Evolutionary conservation across 2,113 vertebrate genomes (phyloP), one percentile per base, ranked within the genome.

Genomic region (Ictalurus punctatus): DNA sequence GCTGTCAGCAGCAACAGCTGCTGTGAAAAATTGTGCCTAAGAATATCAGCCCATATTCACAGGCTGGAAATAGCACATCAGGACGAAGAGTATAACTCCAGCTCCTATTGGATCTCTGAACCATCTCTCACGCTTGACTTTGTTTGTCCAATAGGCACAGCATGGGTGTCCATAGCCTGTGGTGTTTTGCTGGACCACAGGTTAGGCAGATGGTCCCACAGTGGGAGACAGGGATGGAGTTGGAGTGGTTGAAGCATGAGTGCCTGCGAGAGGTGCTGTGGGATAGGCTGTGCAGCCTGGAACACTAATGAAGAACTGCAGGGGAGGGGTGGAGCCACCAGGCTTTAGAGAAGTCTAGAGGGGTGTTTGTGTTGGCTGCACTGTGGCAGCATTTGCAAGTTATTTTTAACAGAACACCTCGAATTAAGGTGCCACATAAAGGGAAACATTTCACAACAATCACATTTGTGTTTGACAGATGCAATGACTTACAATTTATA

Each of bases 161-260:
- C 67, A 76, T 74, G 56, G 6, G 84, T 59, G 79, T 86, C 54
- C 48, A 30, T n/a, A 85, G 56, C 65, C 54, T 21, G 69, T 63
- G 69, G 54, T 30, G 48, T 87, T 88, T 71, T 25, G 34, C 37
- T 86, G 83, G 76, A 90, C 59, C 48, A 67, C 85, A 76, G 58
- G 86, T 73, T 27, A 54, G 40, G 73, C 91, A 91, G 89, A 90
- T 91, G 89, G 90, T 76, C 6, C 27, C 63, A 65, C 84, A 67
- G 84, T 76, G 63, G 56, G 87, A 76, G 80, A 48, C 73, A 34
- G 84, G 59, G 86, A 86, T 58, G 30, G 52, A 79, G 74, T 30
- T 90, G 61, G 78, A 81, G 58, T 14, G 63, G 74, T 76, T 89
- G 69, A 44, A 73, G 83, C 48, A 34, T 80, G 52, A 10, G 59